These are phyloP conservation scores for Himalopsyche phryganea DNA, from an alignment of 1,140 invertebrate genomes.

Conservation along the genomic window DNA sequence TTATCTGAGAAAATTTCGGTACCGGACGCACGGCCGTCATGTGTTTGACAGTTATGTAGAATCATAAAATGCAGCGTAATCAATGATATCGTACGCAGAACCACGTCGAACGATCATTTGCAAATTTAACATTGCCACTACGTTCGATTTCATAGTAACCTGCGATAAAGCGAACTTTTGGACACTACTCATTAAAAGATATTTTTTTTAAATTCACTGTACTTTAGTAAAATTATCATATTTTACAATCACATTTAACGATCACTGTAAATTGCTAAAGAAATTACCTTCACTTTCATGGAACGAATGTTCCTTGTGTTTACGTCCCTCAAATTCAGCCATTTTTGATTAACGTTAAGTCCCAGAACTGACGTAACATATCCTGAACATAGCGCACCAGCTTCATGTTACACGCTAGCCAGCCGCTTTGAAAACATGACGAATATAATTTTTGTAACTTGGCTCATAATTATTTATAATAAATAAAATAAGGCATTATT, in stretches of 20 bases:
- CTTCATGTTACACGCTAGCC: slow-evolving; percentile 6
- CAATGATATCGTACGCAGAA: background rate
- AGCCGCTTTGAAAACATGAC: too few species aligned
- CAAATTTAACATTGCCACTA: slow-evolving; percentile 16
- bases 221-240: too few species aligned
- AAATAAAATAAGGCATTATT: too few species aligned
- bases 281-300: slow-evolving; percentile 26
- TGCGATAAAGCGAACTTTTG: slow-evolving; percentile 3
- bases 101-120: slow-evolving; percentile 14
- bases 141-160: slow-evolving; percentile 3
- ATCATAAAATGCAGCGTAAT: too few species aligned
- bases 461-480: too few species aligned
- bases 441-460: too few species aligned
- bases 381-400: slow-evolving; percentile 15
- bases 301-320: slow-evolving; percentile 23
- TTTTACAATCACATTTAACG: too few species aligned
- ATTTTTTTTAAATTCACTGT: slow-evolving; percentile 9
- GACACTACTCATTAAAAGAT: background rate
- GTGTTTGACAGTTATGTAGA: too few species aligned
- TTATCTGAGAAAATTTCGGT: background rate
- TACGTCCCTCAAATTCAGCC: slow-evolving; percentile 27
- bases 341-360: slow-evolving; percentile 22
- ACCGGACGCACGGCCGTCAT: too few species aligned
- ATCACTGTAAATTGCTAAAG: background rate
- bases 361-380: slow-evolving; percentile 28